Evolutionary conservation across 2,113 vertebrate species (phyloP).

Genomic region (Myodes glareolus): DNA sequence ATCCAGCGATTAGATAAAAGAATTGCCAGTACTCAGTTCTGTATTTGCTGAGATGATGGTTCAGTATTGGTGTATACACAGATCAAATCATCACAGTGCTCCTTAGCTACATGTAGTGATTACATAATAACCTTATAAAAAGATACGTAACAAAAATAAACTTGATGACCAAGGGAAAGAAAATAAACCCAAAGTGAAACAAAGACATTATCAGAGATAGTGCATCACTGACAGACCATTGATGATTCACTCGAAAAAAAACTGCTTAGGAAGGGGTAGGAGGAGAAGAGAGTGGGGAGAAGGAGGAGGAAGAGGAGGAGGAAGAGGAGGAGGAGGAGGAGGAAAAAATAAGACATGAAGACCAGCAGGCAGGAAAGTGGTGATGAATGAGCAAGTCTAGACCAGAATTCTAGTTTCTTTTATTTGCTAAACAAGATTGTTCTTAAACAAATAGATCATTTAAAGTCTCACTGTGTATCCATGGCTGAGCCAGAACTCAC

Average conservation of each 20-base stretch:
- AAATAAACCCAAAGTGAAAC: not conserved
- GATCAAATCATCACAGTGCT: too few relatives aligned
- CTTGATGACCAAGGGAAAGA: too few relatives aligned
- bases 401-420: not conserved
- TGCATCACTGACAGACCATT: not conserved
- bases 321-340: not conserved
- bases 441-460: too few relatives aligned
- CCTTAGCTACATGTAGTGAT: too few relatives aligned
- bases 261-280: not conserved
- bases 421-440: not conserved
- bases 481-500: not conserved
- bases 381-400: not conserved
- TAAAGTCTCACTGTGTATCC: not conserved
- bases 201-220: not conserved
- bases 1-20: not conserved
- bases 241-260: not conserved
- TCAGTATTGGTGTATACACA: too few relatives aligned
- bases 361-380: not conserved
- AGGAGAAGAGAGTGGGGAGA: too few relatives aligned
- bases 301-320: not conserved
- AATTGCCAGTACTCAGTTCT: not conserved
- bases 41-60: not conserved
- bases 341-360: not conserved
- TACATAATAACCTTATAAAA: too few relatives aligned
- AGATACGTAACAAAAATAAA: too few relatives aligned